Conservation (phyloP, 2,113 vertebrate species). For the Dipodomys spectabilis region DNA sequence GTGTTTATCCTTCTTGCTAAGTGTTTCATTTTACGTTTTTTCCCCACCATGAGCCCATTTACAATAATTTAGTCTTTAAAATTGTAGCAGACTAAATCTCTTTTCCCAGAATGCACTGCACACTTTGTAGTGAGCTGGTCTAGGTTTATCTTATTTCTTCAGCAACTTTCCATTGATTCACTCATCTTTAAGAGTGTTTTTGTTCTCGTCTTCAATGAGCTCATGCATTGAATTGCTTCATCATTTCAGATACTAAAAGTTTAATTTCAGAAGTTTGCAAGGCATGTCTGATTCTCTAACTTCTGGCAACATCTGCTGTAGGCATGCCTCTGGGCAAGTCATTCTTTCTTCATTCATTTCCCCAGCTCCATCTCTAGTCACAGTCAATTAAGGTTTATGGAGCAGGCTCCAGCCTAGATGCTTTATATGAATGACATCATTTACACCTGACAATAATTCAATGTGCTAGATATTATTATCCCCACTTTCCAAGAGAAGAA, state of each 20-base stretch:
- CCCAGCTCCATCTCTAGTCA: not conserved
- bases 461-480: no score
- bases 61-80: not conserved
- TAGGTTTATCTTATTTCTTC: not conserved
- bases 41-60: not conserved
- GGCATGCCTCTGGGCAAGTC: not conserved
- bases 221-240: slow-evolving; percentile 32
- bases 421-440: not conserved
- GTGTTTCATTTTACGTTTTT: not conserved
- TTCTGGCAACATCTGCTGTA: not conserved
- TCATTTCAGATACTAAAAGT: not conserved
- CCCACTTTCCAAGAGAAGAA: not conserved
- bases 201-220: slow-evolving; percentile 46
- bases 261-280: slow-evolving; percentile 13
- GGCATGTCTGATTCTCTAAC: not conserved
- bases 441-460: not conserved
- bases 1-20: not conserved
- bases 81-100: not conserved
- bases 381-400: accelerated
- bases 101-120: not conserved
- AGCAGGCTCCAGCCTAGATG: not conserved
- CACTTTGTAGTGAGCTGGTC: not conserved
- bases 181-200: slow-evolving; percentile 29
- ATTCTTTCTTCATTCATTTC: not conserved
- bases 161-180: not conserved